Percentiles rank a stretch among this genome's conserved stretches.
These are phyloP conservation scores for Drosophila cracens DNA, from an alignment of 2,888 invertebrate species.

Conservation along the genomic window DNA sequence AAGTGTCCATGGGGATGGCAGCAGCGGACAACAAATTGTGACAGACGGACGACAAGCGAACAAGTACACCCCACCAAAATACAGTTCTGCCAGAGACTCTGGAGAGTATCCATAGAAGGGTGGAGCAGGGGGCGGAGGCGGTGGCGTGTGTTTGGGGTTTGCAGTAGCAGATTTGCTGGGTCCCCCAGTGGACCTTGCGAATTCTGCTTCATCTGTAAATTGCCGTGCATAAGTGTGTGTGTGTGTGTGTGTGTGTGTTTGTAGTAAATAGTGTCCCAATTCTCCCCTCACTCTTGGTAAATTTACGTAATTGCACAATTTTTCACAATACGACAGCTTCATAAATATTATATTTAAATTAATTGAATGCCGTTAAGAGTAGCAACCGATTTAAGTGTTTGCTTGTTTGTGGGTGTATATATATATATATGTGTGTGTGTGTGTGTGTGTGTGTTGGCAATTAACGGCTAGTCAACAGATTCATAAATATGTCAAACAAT, in stretches of 20 bases:
- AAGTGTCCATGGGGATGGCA: constrained; percentile 56
- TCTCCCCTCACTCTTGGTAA: constrained; percentile 33
- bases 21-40: constrained; percentile 47
- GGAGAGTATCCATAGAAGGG: not conserved
- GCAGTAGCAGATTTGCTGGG: not conserved
- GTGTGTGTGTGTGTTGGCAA: constrained; percentile 35
- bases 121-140: not conserved
- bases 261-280: constrained; percentile 9
- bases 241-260: constrained; percentile 19
- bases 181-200: constrained; percentile 18
- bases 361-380: constrained; percentile 60
- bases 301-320: constrained; percentile 67
- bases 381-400: constrained; percentile 24
- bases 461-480: constrained; percentile 51
- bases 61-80: constrained; percentile 22
- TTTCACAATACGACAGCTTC: constrained; percentile 64
- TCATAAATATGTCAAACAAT: constrained; percentile 60
- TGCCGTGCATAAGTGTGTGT: constrained; percentile 2
- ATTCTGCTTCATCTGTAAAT: constrained; percentile 47
- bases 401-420: not conserved
- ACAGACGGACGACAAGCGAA: constrained; percentile 44
- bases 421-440: not conserved
- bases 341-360: constrained; percentile 77
- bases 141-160: constrained; percentile 3
- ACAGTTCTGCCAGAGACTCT: constrained; percentile 7